Base-by-base conservation (phyloP, 2,797 vertebrate genomes). In the Semotilus atromaculatus region DNA sequence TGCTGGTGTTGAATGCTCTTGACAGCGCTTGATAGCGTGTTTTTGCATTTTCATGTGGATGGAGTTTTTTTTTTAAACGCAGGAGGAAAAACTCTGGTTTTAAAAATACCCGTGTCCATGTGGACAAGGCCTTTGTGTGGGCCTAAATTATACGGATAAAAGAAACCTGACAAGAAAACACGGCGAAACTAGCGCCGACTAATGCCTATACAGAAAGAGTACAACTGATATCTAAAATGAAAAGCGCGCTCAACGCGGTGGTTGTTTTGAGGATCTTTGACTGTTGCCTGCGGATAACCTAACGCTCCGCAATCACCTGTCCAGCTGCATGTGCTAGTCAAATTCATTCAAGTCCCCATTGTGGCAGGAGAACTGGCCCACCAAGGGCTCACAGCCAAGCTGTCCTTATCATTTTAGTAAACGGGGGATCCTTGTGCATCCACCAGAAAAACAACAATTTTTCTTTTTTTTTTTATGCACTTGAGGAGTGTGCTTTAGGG, bases 261-360 rank as follows among this genome's bases (percentile, higher is more conserved):
- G 64, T 83, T 66, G 81, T 86, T 86, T 64, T 62, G 38, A 60
- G 71, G 48, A 83, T 68, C 68, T 83, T 80, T 82, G 81, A 73
- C 85, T 74, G 58, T 67, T 79, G 82, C 73, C 82, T 68, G 62
- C 38, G 26, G 71, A 76, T 77, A 77, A 48, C 19, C 73, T 19
- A 66, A 36, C 4, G 74, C 34, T 78, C 36, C 71, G 62, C 19
- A 58, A 51, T 71, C 82, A 70, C 66, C 77, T 84, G 82, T 80
- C 86, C 48, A 75, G 36, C 66, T 70, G 51, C 71, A 84, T 87
- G 48, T 80, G 51, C 60, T 13, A 70, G 58, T 84, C 82, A 78
- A 78, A 70, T 53, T 78, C 51, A 78, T 14, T 45, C 26, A 29
- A 51, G 71, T 75, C 77, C 48, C 29, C 76, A 51, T 75, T 1